Percentiles rank a stretch among this genome's conserved stretches.
Conservation (phyloP, 2,113 vertebrate species). For the Megaptera novaeangliae region DNA sequence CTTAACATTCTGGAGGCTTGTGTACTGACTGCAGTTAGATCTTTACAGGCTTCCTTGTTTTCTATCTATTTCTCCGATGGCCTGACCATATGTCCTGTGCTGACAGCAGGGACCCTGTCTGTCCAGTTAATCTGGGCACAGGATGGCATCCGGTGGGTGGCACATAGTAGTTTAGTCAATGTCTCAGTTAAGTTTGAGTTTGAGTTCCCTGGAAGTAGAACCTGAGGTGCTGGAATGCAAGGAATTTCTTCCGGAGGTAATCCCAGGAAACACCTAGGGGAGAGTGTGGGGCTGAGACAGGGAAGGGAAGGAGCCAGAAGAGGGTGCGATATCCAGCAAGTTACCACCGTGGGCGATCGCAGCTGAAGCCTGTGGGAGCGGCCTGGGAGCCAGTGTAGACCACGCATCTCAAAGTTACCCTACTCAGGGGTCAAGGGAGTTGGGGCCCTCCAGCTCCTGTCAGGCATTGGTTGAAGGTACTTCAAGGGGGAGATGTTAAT, state of each 20-base stretch:
- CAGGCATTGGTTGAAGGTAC: neutral
- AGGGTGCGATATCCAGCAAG: fast-evolving
- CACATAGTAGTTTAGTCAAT: fast-evolving
- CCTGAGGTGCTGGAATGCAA: neutral
- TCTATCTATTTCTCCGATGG: neutral
- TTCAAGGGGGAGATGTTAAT: neutral
- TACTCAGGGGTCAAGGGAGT: neutral
- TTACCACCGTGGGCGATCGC: neutral
- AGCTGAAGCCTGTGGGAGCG: neutral
- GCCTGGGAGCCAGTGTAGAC: neutral
- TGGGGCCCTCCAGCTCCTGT: neutral
- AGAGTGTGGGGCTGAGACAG: neutral
- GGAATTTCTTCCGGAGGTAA: neutral
- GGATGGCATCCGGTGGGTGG: neutral
- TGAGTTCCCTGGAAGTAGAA: neutral
- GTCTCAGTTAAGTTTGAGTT: neutral
- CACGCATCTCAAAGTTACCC: neutral
- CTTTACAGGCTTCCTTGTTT: neutral
- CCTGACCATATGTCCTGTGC: fast-evolving
- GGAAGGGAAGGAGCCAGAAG: neutral
- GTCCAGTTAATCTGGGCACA: neutral
- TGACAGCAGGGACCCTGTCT: neutral
- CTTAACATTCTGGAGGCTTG: neutral
- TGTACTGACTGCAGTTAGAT: fast-evolving
- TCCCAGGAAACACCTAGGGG: neutral